Evolutionary conservation across 2,113 vertebrate genomes (phyloP).

Genomic region (Spizaetus ornatus): DNA sequence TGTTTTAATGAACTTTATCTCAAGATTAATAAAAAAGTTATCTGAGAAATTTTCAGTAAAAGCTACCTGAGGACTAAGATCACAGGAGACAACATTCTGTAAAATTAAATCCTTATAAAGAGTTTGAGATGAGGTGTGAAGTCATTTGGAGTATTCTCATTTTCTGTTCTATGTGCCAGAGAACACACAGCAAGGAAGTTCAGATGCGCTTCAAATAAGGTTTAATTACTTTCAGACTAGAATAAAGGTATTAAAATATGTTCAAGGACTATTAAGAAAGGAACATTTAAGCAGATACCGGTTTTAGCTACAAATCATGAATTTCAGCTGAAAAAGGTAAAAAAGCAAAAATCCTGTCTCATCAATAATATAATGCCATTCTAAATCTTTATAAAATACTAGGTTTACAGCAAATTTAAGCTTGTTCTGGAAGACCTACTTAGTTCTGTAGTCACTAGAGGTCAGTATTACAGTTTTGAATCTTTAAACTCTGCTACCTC

Average conservation of each 20-base stretch:
- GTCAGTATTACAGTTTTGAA: conserved; percentile 73
- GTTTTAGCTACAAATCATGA: not conserved
- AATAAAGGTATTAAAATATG: not conserved
- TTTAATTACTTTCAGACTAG: not conserved
- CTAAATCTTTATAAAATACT: not conserved
- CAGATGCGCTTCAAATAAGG: not conserved
- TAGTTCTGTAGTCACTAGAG: conserved; percentile 69
- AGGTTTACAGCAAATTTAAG: not conserved
- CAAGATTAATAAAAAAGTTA: not conserved
- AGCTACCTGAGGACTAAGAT: not conserved
- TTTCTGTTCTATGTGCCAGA: not conserved
- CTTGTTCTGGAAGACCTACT: not conserved
- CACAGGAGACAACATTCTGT: not conserved
- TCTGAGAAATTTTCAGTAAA: not conserved
- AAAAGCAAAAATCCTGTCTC: not conserved
- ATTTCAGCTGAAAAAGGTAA: not conserved
- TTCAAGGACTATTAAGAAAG: not conserved
- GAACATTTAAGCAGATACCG: not conserved
- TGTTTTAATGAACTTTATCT: not conserved
- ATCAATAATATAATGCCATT: not conserved
- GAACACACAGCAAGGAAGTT: not conserved
- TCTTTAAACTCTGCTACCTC: not conserved
- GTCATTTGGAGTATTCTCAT: not conserved
- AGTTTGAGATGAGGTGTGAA: not conserved
- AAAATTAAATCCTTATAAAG: not conserved